phyloP scores from a whole-genome alignment of 2,797 vertebrate species.

The Amblyraja radiata region DNA sequence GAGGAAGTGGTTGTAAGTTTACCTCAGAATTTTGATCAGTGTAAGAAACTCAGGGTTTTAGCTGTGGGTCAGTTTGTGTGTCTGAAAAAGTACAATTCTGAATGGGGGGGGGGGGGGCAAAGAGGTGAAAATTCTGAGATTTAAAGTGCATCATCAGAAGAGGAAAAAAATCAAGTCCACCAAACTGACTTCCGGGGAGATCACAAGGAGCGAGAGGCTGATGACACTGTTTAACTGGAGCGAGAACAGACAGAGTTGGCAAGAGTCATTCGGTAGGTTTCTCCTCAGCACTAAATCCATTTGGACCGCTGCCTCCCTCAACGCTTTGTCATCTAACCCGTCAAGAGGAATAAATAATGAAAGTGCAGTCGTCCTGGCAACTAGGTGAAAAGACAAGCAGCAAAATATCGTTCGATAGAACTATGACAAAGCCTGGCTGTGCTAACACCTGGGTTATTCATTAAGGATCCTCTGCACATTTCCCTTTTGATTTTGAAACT shows the following conservation, averaged over 20 bases:
- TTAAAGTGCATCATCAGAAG: neutral
- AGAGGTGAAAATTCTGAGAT: neutral
- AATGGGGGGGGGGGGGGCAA: too few relatives aligned
- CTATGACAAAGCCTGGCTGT: neutral
- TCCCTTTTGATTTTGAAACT: neutral
- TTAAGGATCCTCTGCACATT: neutral
- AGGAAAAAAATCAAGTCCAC: neutral
- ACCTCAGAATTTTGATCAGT: neutral
- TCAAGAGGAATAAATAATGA: neutral
- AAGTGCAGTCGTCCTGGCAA: neutral
- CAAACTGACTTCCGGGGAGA: neutral
- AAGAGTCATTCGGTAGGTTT: too few relatives aligned
- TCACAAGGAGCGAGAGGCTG: neutral
- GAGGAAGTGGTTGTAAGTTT: neutral
- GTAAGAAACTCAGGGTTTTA: neutral
- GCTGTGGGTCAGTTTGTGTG: neutral
- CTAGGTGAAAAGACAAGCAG: neutral
- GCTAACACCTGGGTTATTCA: neutral
- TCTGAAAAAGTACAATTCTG: too few relatives aligned
- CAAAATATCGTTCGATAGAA: neutral
- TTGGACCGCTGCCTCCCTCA: neutral
- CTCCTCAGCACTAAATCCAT: neutral
- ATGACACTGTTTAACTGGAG: neutral
- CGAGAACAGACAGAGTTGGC: neutral
- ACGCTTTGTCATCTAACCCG: neutral